Evolutionary conservation across 2,888 invertebrate species (phyloP).

Genomic region (Julus scandinavius): DNA sequence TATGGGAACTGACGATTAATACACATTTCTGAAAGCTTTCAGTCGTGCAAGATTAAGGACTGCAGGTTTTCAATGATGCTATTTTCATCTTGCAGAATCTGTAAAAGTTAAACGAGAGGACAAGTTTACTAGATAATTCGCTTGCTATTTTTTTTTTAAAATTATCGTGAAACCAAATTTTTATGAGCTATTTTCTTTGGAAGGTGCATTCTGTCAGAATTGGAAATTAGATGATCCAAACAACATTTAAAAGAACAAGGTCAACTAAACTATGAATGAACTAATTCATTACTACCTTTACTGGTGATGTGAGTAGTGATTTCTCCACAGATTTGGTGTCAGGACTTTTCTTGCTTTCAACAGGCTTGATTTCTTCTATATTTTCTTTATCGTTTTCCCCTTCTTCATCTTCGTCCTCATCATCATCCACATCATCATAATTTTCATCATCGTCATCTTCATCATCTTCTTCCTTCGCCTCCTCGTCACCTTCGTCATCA

Average conservation of each 20-base stretch:
- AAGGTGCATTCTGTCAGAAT: not conserved
- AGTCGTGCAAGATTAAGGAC: not conserved
- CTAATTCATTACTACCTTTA: not conserved
- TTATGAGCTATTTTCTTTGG: not conserved
- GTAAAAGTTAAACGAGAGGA: constrained; percentile 4
- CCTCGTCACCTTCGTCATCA: constrained; percentile 52
- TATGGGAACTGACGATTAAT: not conserved
- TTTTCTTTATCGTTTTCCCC: constrained; percentile 66
- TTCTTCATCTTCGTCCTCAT: constrained; percentile 69
- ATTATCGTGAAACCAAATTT: not conserved
- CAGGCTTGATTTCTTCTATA: not conserved
- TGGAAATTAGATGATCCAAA: constrained; percentile 5
- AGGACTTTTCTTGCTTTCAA: not conserved
- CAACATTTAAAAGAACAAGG: not conserved
- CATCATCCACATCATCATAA: constrained; percentile 64
- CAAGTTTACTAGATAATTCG: not conserved
- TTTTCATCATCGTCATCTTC: constrained; percentile 70
- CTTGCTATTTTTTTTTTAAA: not conserved
- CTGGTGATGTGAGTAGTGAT: not conserved
- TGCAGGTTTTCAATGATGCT: constrained; percentile 24
- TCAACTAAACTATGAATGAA: not conserved
- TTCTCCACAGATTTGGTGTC: not conserved
- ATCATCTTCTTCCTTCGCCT: constrained; percentile 50
- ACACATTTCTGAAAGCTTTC: not conserved
- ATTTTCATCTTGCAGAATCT: constrained; percentile 23